Conservation (phyloP, 2,888 invertebrate species). For the Agrochola lota region DNA sequence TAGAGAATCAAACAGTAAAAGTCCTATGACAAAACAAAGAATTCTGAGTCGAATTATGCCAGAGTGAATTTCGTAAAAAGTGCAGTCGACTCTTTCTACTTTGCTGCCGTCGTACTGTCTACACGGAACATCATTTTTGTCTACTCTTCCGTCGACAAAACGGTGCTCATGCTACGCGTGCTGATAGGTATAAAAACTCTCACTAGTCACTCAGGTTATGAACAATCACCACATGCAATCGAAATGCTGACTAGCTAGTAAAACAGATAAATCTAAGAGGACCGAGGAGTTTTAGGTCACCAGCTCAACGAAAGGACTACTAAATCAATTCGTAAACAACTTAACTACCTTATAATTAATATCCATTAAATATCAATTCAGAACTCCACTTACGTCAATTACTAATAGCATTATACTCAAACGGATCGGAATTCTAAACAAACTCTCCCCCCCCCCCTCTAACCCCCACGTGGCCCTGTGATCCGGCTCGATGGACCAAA, state of each 20-base stretch:
- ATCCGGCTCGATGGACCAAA: constrained; percentile 57
- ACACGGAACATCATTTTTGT: too few species aligned
- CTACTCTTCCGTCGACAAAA: too few species aligned
- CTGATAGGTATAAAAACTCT: neutral
- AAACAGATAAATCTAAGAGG: neutral
- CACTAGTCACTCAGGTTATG: neutral
- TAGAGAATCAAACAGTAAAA: too few species aligned
- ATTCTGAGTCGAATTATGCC: too few species aligned
- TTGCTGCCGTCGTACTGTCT: too few species aligned
- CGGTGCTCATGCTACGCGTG: too few species aligned
- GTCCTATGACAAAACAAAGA: too few species aligned
- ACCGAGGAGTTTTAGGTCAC: neutral
- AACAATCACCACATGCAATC: neutral
- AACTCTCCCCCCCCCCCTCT: constrained; percentile 16
- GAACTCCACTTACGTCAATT: constrained; percentile 66
- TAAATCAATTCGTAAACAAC: constrained; percentile 47
- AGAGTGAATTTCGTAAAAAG: too few species aligned
- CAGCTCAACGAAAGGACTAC: neutral
- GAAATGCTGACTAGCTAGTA: neutral
- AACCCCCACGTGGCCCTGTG: constrained; percentile 4
- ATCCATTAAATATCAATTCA: constrained; percentile 55
- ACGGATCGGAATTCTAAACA: constrained; percentile 64
- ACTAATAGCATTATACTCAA: constrained; percentile 60
- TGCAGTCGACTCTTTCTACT: too few species aligned
- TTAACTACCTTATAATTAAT: constrained; percentile 45